phyloP scores from a whole-genome alignment of 2,888 invertebrate species.

The Andrena hattorfiana region DNA sequence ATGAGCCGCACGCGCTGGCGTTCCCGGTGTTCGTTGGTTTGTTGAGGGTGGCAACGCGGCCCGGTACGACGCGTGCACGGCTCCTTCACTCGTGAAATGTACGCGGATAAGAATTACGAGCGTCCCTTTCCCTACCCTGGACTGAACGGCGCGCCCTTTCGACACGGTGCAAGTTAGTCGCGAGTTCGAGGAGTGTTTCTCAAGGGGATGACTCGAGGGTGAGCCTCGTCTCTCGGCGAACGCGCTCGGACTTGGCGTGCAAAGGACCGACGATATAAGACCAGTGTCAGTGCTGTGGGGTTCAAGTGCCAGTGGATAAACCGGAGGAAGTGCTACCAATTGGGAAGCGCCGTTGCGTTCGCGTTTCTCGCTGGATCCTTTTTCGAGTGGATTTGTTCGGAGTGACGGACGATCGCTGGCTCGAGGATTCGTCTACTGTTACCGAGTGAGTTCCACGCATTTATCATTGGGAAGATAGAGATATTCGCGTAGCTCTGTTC shows the following conservation, averaged over 20 bases:
- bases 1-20: constrained; percentile 79
- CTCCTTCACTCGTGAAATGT: constrained; percentile 24
- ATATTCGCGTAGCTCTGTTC: no score
- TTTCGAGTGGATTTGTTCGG: constrained; percentile 36
- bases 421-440: neutral
- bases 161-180: constrained; percentile 20
- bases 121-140: neutral
- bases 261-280: constrained; percentile 55
- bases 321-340: neutral
- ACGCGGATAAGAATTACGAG: neutral
- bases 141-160: neutral
- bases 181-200: neutral
- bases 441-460: constrained; percentile 28
- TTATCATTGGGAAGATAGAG: neutral
- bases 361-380: constrained; percentile 4
- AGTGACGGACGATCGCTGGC: neutral
- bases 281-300: constrained; percentile 73
- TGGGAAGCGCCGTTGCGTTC: neutral
- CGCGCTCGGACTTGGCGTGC: constrained; percentile 36
- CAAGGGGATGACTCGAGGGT: no score
- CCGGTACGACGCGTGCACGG: constrained; percentile 40
- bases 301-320: constrained; percentile 72
- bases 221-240: neutral
- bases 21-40: constrained; percentile 53
- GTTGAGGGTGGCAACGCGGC: constrained; percentile 46